These are phyloP conservation scores for Ornithoptera priamus DNA, from an alignment of 2,888 invertebrate genomes.

Conservation along the genomic window DNA sequence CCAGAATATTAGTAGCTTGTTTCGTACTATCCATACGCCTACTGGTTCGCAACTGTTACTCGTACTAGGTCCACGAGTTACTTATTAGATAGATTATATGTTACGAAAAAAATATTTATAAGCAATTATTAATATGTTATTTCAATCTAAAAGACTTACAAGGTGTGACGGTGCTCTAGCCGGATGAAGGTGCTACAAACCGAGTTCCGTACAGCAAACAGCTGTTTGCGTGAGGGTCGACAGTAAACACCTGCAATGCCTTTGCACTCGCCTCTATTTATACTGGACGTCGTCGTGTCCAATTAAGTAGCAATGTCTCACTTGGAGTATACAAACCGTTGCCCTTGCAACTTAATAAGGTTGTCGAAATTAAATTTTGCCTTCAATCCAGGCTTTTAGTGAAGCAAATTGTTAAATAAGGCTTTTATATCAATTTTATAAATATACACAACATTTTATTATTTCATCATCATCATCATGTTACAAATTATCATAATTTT, in stretches of 20 bases:
- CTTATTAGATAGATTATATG: no score
- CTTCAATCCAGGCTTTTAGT: background rate
- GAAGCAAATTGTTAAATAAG: background rate
- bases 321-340: constrained; percentile 46
- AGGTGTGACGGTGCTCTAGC: background rate
- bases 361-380: background rate
- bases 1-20: no score
- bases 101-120: no score
- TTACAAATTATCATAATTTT: no score
- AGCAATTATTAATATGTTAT: no score
- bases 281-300: constrained; percentile 67
- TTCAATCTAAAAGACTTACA: background rate
- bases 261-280: constrained; percentile 61
- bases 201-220: constrained; percentile 20
- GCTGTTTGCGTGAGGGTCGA: constrained; percentile 75
- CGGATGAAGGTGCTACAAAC: background rate
- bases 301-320: constrained; percentile 70
- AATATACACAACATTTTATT: background rate
- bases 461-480: background rate
- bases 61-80: no score
- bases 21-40: no score
- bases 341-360: constrained; percentile 16
- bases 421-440: background rate
- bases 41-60: no score
- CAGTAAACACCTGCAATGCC: constrained; percentile 71